phyloP scores from a whole-genome alignment of 2,888 invertebrate genomes.

The Laothoe populi region DNA sequence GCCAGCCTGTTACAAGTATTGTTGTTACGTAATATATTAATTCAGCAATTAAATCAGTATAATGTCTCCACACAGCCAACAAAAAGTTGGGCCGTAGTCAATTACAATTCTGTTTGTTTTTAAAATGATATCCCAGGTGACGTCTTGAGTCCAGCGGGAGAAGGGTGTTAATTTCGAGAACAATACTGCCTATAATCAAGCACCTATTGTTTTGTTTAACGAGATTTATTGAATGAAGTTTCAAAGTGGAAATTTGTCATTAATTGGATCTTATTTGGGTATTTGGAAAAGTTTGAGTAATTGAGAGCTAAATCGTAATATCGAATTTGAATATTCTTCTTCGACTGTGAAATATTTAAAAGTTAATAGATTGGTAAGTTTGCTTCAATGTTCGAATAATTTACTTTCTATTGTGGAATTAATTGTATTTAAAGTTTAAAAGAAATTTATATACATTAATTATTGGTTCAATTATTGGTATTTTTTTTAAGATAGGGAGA shows the following conservation, averaged over 20 bases:
- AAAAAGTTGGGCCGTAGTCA: constrained; percentile 14
- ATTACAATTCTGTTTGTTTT: constrained; percentile 31
- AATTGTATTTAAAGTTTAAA: too few species aligned
- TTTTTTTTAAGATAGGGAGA: neutral
- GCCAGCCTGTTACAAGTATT: neutral
- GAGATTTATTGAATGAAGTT: constrained; percentile 11
- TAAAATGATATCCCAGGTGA: constrained; percentile 16
- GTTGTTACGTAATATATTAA: neutral
- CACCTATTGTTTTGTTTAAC: neutral
- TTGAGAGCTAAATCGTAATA: neutral
- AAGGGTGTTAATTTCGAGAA: constrained; percentile 1
- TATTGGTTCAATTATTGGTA: too few species aligned
- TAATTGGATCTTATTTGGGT: neutral
- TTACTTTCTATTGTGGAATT: too few species aligned
- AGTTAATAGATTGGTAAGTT: too few species aligned
- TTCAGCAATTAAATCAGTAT: neutral
- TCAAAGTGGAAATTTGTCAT: neutral
- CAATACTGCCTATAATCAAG: neutral
- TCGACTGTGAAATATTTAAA: too few species aligned
- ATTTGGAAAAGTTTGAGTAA: neutral
- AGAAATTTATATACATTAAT: too few species aligned
- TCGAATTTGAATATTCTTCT: neutral
- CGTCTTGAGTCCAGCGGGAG: neutral
- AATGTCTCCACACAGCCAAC: neutral
- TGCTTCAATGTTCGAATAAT: too few species aligned